These are phyloP conservation scores for Bombus superbus DNA, from an alignment of 1,140 invertebrate species.

Conservation along the genomic window DNA sequence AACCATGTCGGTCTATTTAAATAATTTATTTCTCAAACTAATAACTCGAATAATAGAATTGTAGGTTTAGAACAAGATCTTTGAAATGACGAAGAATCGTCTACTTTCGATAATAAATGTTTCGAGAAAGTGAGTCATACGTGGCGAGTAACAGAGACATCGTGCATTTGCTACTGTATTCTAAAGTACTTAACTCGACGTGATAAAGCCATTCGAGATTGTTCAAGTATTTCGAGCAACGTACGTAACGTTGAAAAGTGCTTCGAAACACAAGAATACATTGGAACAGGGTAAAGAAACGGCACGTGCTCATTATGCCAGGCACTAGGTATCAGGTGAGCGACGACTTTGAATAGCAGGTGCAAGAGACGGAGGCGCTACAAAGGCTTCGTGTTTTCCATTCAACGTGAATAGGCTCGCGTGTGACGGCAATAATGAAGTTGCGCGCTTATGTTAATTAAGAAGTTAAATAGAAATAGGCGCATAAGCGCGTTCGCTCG, in stretches of 20 bases:
- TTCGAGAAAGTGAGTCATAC: no score
- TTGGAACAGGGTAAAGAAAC: slow-evolving; percentile 34
- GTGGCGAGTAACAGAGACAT: neutral
- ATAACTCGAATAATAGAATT: no score
- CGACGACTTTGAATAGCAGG: slow-evolving; percentile 53
- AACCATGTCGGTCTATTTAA: no score
- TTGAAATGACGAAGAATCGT: neutral
- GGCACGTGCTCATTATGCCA: slow-evolving; percentile 54
- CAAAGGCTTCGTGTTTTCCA: slow-evolving; percentile 67
- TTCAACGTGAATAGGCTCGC: slow-evolving; percentile 55
- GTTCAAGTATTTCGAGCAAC: neutral
- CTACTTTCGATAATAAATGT: neutral
- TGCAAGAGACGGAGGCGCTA: slow-evolving; percentile 47
- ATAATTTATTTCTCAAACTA: no score
- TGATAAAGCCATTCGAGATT: no score
- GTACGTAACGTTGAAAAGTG: neutral
- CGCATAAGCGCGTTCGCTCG: slow-evolving; percentile 72
- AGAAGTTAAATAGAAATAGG: slow-evolving; percentile 80
- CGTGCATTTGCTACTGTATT: neutral
- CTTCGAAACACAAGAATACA: neutral
- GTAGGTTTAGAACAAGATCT: no score
- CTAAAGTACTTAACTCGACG: no score
- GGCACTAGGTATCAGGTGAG: slow-evolving; percentile 52
- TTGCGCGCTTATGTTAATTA: slow-evolving; percentile 79
- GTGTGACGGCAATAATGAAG: slow-evolving; percentile 74